Evolutionary conservation across 37 sponge, comb jelly and placozoan species (phyloP).

Genomic region (Tethya wilhelma): DNA sequence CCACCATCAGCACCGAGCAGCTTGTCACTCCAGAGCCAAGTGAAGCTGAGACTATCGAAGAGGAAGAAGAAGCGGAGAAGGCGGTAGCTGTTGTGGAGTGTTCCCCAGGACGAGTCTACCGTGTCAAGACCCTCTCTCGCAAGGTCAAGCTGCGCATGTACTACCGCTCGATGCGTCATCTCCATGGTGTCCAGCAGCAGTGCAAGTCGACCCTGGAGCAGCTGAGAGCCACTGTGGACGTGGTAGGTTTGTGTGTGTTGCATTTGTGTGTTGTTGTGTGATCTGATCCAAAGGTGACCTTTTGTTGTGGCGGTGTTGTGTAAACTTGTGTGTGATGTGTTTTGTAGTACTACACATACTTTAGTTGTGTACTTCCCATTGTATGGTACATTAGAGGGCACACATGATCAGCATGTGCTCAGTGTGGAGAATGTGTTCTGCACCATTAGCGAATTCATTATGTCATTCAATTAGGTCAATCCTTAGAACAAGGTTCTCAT

Average conservation of each 20-base stretch:
- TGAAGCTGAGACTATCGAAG: neutral
- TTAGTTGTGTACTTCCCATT: too few species aligned
- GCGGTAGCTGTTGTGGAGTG: neutral
- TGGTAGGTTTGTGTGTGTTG: constrained; percentile 67
- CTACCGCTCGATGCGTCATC: constrained; percentile 46
- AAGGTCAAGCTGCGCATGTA: constrained; percentile 59
- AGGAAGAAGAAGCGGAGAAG: constrained; percentile 25
- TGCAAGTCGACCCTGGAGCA: constrained; percentile 42
- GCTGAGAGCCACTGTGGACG: constrained; percentile 47
- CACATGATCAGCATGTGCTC: too few species aligned
- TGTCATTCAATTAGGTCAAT: too few species aligned
- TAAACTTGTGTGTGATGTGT: neutral
- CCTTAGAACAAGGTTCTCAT: too few species aligned
- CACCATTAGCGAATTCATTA: too few species aligned
- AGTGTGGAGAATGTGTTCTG: too few species aligned
- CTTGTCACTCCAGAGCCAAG: neutral
- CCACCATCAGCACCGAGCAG: neutral
- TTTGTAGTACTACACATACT: neutral
- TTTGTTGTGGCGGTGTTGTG: neutral
- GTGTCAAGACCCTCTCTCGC: constrained; percentile 41
- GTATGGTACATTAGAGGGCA: too few species aligned
- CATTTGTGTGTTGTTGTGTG: neutral
- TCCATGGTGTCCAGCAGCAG: constrained; percentile 44
- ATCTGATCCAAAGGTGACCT: constrained; percentile 16
- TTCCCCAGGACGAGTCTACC: neutral